A percentile compares a stretch with the other conserved stretches of the same genome.
phyloP scores from a whole-genome alignment of 2,888 invertebrate genomes.

The Boloria selene region DNA sequence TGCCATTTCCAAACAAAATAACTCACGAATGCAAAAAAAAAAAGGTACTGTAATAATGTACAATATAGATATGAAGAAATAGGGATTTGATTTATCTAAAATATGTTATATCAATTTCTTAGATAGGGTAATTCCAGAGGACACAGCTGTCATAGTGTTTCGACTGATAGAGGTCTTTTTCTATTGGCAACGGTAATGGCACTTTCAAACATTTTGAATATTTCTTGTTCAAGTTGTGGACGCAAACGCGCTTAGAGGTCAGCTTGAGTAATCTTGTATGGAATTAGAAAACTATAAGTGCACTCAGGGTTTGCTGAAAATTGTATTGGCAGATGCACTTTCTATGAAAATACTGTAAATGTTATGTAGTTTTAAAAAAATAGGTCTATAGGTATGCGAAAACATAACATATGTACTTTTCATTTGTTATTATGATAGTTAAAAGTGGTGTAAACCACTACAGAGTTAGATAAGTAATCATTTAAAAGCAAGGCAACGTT shows the following conservation, averaged over 20 bases:
- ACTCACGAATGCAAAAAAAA: too few relatives aligned
- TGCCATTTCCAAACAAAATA: too few relatives aligned
- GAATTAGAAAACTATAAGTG: constrained; percentile 25
- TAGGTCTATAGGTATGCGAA: not conserved
- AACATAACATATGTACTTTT: not conserved
- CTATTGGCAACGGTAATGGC: constrained; percentile 10
- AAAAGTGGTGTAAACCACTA: too few relatives aligned
- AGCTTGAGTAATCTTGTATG: constrained; percentile 10
- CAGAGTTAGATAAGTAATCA: constrained; percentile 12
- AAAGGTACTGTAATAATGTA: too few relatives aligned
- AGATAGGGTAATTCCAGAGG: constrained; percentile 11
- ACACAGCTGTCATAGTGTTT: constrained; percentile 18
- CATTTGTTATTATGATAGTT: too few relatives aligned
- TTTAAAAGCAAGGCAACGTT: constrained; percentile 15
- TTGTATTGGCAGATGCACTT: constrained; percentile 19
- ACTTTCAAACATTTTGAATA: constrained; percentile 22
- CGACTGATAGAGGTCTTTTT: constrained; percentile 14
- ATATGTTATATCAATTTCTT: constrained; percentile 10
- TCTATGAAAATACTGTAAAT: not conserved
- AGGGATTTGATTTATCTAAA: not conserved
- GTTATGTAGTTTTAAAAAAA: not conserved
- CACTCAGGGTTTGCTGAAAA: constrained; percentile 16
- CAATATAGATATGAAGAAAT: not conserved
- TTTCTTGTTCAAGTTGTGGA: constrained; percentile 17
- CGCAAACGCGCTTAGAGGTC: constrained; percentile 6